Percentiles rank a stretch among this genome's conserved stretches.
These are phyloP conservation scores for Characodon lateralis DNA, from an alignment of 2,797 vertebrate genomes.

Conservation along the genomic window DNA sequence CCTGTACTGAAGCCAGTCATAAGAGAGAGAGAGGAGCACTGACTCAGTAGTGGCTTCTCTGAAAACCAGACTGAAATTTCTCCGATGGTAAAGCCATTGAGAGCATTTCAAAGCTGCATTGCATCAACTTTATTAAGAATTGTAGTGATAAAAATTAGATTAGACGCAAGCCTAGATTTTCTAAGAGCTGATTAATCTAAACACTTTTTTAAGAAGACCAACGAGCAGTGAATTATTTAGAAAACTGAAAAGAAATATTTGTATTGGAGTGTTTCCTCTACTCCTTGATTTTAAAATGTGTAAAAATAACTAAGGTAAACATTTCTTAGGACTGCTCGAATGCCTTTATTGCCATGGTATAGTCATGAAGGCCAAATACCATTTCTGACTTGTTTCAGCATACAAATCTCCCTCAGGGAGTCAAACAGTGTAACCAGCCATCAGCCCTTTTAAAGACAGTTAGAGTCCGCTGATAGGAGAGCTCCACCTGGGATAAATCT, in stretches of 20 bases:
- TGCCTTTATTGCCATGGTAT: too few species aligned
- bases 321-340: too few species aligned
- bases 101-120: not conserved
- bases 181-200: not conserved
- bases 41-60: not conserved
- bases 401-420: not conserved
- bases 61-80: not conserved
- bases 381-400: not conserved
- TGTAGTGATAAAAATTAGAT: not conserved
- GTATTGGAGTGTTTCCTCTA: not conserved
- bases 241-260: not conserved
- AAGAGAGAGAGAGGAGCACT: not conserved
- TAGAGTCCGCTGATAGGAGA: not conserved
- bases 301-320: too few species aligned
- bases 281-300: not conserved
- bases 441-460: not conserved
- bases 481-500: not conserved
- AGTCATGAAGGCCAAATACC: not conserved
- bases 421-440: not conserved
- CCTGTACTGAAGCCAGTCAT: not conserved
- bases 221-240: not conserved
- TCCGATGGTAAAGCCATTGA: not conserved
- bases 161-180: not conserved
- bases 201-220: not conserved
- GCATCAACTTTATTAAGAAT: not conserved